phyloP scores from a whole-genome alignment of 2,888 invertebrate genomes.

The Escarpia spicata region DNA sequence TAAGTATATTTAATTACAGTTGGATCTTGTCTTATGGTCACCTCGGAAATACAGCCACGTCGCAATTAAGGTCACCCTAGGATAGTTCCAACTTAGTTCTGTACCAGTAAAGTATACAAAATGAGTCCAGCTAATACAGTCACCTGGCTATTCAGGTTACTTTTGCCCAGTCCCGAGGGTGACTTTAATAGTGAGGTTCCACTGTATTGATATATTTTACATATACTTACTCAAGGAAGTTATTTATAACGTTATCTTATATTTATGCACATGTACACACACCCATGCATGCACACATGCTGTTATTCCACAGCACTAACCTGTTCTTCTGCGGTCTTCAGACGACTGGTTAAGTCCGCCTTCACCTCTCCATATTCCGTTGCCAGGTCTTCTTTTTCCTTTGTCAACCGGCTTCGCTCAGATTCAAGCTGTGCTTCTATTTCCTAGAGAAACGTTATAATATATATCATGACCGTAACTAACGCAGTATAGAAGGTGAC shows the following conservation, averaged over 20 bases:
- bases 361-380: conserved; percentile 31
- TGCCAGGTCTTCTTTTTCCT: conserved; percentile 31
- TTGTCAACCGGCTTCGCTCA: conserved; percentile 31
- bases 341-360: conserved; percentile 33
- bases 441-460: conserved; percentile 31
- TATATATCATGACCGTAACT: neutral
- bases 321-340: conserved; percentile 37
- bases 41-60: no score
- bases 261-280: neutral
- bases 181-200: no score
- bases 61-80: no score
- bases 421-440: conserved; percentile 38
- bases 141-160: no score
- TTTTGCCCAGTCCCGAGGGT: no score
- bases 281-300: neutral
- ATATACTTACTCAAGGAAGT: no score
- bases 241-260: neutral
- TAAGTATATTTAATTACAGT: neutral
- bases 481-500: neutral
- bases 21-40: no score
- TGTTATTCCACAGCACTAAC: conserved; percentile 21
- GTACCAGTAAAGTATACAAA: no score
- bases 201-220: no score
- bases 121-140: no score
- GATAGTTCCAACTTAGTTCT: no score